Evolutionary conservation across 2,797 vertebrate genomes (phyloP).

Genomic region (Spondyliosoma cantharus): DNA sequence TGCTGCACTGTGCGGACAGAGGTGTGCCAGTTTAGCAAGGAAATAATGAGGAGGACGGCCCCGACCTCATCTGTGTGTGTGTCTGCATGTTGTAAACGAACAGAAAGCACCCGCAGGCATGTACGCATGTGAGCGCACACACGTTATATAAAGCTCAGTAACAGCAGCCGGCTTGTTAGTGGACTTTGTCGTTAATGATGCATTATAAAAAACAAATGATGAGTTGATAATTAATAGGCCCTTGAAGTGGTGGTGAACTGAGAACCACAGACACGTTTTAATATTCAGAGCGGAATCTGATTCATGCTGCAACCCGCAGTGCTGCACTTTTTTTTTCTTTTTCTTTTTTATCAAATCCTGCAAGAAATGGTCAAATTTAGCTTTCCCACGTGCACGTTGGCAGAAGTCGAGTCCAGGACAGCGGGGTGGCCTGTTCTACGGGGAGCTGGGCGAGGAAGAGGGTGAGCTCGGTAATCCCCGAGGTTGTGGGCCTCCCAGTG

Average conservation of each 20-base stretch:
- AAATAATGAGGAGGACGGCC: constrained; percentile 26
- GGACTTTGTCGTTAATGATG: constrained; percentile 20
- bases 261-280: neutral
- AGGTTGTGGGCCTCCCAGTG: constrained; percentile 61
- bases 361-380: constrained; percentile 40
- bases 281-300: constrained; percentile 16
- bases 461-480: constrained; percentile 70
- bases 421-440: constrained; percentile 26
- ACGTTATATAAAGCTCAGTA: constrained; percentile 16
- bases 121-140: neutral
- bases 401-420: constrained; percentile 15
- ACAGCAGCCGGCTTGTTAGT: constrained; percentile 28
- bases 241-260: neutral
- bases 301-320: neutral
- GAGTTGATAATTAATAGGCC: constrained; percentile 25
- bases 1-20: constrained; percentile 1
- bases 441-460: constrained; percentile 32
- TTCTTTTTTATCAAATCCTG: constrained; percentile 33
- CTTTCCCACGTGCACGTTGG: neutral
- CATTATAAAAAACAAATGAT: neutral
- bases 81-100: neutral
- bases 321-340: constrained; percentile 39
- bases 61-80: constrained; percentile 26
- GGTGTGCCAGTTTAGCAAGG: neutral
- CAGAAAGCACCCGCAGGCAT: constrained; percentile 28